Evolutionary conservation across 35 echinoderm and acorn worm species (phyloP), one percentile per base, ranked within the genome.

Genomic region (Lytechinus variegatus): DNA sequence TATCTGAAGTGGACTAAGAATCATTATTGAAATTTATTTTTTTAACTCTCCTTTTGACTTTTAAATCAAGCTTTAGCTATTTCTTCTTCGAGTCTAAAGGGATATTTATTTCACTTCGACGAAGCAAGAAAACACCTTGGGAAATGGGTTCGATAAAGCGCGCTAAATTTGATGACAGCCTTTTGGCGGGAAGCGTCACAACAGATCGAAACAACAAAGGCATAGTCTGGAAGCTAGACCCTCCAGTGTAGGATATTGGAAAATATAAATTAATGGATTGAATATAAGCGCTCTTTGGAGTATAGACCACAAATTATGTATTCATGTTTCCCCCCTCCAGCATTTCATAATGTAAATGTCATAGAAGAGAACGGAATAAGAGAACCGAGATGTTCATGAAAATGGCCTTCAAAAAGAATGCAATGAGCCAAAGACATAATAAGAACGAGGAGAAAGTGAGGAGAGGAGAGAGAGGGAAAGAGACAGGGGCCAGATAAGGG

Each of bases 121-220:
- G 66, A 24, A 79, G 66, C 66, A 79, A 79, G 66, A 79, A 79
- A 79, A 79, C 66, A 79, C 66, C 66, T 79, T 79, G 16, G 66
- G 66, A 79, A 79, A 79, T 79, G 66, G 66, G 66, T 79, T 79
- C 66, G 66, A 79, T 79, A 79, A 79, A n/a, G 66, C 66, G 66
- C 66, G 66, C 66, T 79, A 79, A 79, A 79, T 79, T 79, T 79
- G 66, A 79, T 79, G 66, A 79, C 66, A 79, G 66, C 66, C 66
- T 79, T 79, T 79, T 79, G 66, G 66, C 66, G 66, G 66, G 66
- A 79, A 79, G 66, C 66, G 66, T 79, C 66, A 79, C 66, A 79
- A 79, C 66, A 79, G 66, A 79, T 79, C 66, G 66, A 79, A 79
- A 79, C 66, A 79, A 79, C 66, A 79, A 79, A 79, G 66, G n/a